Conservation (phyloP, 2,797 vertebrate genomes). For the Cirrhinus molitorella region DNA sequence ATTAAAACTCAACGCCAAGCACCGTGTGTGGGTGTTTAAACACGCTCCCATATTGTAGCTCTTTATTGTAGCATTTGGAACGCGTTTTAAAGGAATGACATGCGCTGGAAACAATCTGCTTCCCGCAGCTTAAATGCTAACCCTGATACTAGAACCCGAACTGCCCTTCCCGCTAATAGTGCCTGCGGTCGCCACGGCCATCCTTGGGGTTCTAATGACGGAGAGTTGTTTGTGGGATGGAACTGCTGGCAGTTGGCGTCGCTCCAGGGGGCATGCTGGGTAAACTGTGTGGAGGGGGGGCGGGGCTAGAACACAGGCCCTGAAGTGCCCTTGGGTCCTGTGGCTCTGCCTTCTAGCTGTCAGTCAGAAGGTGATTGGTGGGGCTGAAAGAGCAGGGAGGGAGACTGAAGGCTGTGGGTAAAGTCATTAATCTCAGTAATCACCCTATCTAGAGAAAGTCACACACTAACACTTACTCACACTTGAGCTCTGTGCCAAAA, state of each 20-base stretch:
- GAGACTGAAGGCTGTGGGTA: not conserved
- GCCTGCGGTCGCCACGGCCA: conserved; percentile 36
- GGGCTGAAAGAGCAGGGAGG: conserved; percentile 9
- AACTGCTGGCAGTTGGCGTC: conserved; percentile 61
- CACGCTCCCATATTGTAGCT: conserved; percentile 20
- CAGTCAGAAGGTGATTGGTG: conserved; percentile 26
- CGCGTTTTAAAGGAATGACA: conserved; percentile 34
- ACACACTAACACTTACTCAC: not conserved
- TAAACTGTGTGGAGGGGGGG: conserved; percentile 57
- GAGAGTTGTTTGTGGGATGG: conserved; percentile 44
- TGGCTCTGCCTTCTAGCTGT: conserved; percentile 25
- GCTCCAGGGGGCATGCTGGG: conserved; percentile 60
- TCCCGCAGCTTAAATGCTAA: conserved; percentile 43
- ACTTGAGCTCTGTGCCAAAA: not conserved
- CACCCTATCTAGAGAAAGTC: conserved; percentile 21
- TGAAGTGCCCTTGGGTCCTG: conserved; percentile 58
- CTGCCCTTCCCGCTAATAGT: conserved; percentile 41
- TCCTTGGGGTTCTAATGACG: conserved; percentile 42
- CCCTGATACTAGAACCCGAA: conserved; percentile 39
- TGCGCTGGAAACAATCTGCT: conserved; percentile 53
- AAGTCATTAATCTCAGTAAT: conserved; percentile 37
- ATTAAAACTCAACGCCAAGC: conserved; percentile 42
- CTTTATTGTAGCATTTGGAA: conserved; percentile 43
- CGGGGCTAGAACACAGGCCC: conserved; percentile 63
- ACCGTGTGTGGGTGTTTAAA: conserved; percentile 53